Percentiles rank a stretch among this genome's conserved stretches.
These are phyloP conservation scores for Mesorhabditis sp. DNA, from an alignment of 2,888 invertebrate species.

Conservation along the genomic window DNA sequence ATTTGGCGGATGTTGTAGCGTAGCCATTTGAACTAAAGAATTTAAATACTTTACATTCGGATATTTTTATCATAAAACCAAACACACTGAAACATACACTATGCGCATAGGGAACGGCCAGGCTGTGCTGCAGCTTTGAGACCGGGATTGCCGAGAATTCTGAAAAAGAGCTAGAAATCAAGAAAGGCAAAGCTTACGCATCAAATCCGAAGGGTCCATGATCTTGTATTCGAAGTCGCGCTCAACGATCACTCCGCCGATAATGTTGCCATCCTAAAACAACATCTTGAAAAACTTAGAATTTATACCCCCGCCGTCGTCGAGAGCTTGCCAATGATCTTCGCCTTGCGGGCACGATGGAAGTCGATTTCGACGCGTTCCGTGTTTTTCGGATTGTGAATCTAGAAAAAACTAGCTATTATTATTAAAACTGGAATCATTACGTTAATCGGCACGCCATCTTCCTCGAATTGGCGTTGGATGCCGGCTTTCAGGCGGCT, in stretches of 20 bases:
- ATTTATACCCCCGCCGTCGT: constrained; percentile 68
- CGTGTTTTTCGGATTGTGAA: constrained; percentile 94
- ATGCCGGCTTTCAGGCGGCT: constrained; percentile 87
- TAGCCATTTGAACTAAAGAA: constrained; percentile 68
- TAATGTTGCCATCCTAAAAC: constrained; percentile 69
- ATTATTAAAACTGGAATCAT: not conserved
- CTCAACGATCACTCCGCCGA: constrained; percentile 91
- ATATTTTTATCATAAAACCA: too few species aligned
- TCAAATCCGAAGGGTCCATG: constrained; percentile 81
- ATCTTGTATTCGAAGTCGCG: constrained; percentile 97
- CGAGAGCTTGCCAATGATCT: constrained; percentile 90
- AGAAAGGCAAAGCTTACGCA: constrained; percentile 14
- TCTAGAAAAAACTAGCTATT: constrained; percentile 64
- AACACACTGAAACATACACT: too few species aligned
- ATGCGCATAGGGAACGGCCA: constrained; percentile 65
- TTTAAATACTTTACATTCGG: too few species aligned
- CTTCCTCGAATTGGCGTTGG: constrained; percentile 85
- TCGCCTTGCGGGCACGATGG: constrained; percentile 94
- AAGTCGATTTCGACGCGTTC: constrained; percentile 87
- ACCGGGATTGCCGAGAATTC: not conserved
- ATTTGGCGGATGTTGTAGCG: constrained; percentile 59
- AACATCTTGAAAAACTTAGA: not conserved
- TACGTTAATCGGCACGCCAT: constrained; percentile 58
- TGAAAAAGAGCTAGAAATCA: not conserved
- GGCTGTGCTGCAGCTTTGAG: not conserved